Base-by-base conservation (phyloP, 92 coral and sea anemone genomes). In the Epizoanthus rinbou region DNA sequence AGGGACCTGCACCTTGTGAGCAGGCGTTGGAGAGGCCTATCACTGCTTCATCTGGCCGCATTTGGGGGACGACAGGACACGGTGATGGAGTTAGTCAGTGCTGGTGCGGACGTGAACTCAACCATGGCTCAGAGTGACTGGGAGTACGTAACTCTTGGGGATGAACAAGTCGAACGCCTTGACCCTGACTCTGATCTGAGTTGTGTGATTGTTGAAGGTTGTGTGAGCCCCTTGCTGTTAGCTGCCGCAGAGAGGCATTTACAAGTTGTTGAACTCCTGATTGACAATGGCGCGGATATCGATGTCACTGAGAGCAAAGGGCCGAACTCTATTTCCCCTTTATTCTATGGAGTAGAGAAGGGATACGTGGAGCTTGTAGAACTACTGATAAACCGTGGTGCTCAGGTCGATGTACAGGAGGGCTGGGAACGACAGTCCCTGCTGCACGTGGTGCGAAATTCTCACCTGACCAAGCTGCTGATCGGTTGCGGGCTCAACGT, bases 91-190 rank as follows among this genome's bases (percentile, higher is more conserved):
- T 62, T 78, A 24, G 19, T 78, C 15, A 8, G 22, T 7, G 59
- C 82, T 5, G 71, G 82, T 60, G 82, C 82, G 0, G 82, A 62
- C 47, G 82, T 78, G 70, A 78, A 62, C 65, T 78, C 70, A 15
- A 21, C 82, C n/a, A 78, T 62, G 71, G 71, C 63, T 11, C 70
- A 24, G 25, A 18, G 69, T 65, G 71, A 78, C 24, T 33, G 68
- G 54, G 18, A 57, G 2, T 15, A 19, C 14, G 41, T 39, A 13
- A 9, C 71, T 7, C 28, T 2, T 2, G 35, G 16, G 16, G 71
- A 60, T 13, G 22, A 78, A 4, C 5, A 78, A 21, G 15, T 41
- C 58, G 6, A 62, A 78, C 15, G n/a, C 16, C 58, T 62, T 21
- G 19, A 78, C 2, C 37, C 57, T 39, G 43, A 21, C 13, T 3